Evolutionary conservation across 2,888 invertebrate species (phyloP).

Genomic region (Leucania comma): DNA sequence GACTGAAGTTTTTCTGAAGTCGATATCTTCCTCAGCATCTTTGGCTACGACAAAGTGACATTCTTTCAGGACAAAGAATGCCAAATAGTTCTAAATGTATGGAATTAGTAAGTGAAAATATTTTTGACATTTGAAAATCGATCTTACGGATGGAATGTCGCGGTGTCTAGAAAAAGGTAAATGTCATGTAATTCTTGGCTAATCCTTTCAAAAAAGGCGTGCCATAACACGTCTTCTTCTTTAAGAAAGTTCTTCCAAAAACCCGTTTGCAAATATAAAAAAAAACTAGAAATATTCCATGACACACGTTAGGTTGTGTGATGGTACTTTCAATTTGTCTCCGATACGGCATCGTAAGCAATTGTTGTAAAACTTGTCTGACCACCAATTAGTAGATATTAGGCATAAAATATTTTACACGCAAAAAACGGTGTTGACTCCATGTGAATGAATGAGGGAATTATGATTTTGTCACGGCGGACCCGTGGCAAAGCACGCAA

Average conservation of each 20-base stretch:
- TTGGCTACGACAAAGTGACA: neutral
- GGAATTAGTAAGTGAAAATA: neutral
- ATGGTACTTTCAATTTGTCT: slow-evolving; percentile 66
- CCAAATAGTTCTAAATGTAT: neutral
- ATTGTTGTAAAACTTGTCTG: slow-evolving; percentile 63
- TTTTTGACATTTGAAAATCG: neutral
- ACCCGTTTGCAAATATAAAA: slow-evolving; percentile 50
- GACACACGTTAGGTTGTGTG: slow-evolving; percentile 61
- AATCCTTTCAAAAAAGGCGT: slow-evolving; percentile 13
- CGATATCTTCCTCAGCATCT: too few relatives aligned
- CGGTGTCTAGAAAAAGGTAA: neutral
- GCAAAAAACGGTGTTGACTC: slow-evolving; percentile 50
- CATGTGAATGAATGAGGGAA: slow-evolving; percentile 41
- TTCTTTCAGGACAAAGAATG: neutral
- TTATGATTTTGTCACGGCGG: slow-evolving; percentile 35
- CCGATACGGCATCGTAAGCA: slow-evolving; percentile 58
- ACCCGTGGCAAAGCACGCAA: neutral
- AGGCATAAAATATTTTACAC: slow-evolving; percentile 58
- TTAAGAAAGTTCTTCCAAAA: slow-evolving; percentile 52
- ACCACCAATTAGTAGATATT: slow-evolving; percentile 45
- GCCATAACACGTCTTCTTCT: neutral
- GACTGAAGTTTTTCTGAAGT: too few relatives aligned
- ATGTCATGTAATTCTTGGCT: neutral
- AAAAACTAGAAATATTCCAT: slow-evolving; percentile 57
- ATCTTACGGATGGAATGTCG: neutral